Base-by-base conservation (phyloP, 2,113 vertebrate species). In the Podocnemis expansa region DNA sequence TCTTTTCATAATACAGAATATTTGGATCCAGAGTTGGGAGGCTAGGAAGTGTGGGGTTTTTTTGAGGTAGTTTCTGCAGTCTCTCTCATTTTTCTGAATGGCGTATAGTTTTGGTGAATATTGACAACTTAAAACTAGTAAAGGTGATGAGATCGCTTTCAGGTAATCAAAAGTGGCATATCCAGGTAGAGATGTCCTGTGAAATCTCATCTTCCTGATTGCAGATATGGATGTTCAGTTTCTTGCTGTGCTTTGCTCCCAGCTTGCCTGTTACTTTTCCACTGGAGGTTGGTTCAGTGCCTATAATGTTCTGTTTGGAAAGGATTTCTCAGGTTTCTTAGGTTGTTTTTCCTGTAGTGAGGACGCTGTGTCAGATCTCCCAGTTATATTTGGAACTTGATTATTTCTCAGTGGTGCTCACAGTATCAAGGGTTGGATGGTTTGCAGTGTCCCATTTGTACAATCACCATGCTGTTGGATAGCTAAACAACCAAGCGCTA, bases 311-410 rank as follows among this genome's bases (percentile, higher is more conserved):
- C 16, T 43, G 8, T 75, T 2, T 2, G 52, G 31, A 80, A 60
- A 45, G 80, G 16, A 6, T 82, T 89, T 75, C 52, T 55, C 43
- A 38, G 24, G 2, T 51, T 16, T 10, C 12, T 11, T 29, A 27
- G 56, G 10, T 24, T 81, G 10, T 58, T 58, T 58, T 78, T 83
- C 60, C 78, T 52, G 49, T 10, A 1, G 60, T 75, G 24, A 3
- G 2, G 41, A 10, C 54, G 6, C 2, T 55, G 54, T 60, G n/a
- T 58, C 22, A 47, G n/a, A 0, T 79, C 24, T 31, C n/a, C 12
- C 45, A 10, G 2, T 1, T n/a, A 0, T 24, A 85, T 86, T 80
- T 89, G 13, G 14, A 89, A 56, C 67, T 21, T 0, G 0, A 41
- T n/a, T 10, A 41, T 21, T 78, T 43, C 12, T 14, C 81, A 1